Evolutionary conservation across 2,888 invertebrate species (phyloP), one percentile per base, ranked within the genome.

Genomic region (Hirtodrosophila histrioides): DNA sequence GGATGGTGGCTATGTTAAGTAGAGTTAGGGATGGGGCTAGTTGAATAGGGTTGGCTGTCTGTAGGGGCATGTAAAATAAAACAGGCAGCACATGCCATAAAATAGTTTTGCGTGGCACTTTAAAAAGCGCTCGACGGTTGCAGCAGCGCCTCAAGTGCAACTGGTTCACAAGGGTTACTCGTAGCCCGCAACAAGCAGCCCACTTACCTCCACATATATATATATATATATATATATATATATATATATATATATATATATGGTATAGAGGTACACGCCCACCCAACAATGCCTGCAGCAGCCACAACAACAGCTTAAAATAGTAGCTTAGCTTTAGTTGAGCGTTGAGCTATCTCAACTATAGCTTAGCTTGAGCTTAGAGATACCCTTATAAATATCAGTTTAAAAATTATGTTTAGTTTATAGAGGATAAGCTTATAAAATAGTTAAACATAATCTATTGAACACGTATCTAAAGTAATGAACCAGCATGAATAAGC

Each of bases 121-220:
- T 78, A 62, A 67, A 79, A 56, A 55, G 54, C 57, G 51, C 48
- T 68, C 48, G 57, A 44, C 65, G 49, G 58, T 76, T 76, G 9
- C 62, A 79, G 78, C 65, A 80, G 64, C 61, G 78, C 80, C 78
- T 78, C 69, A 85, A 87, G 80, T 78, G 70, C 82, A 82, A 85
- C 86, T 85, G 76, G 82, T 87, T 85, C 56, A 66, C 40, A 85
- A 87, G 82, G 70, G 78, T 69, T 85, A 58, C 55, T 65, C 66
- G 54, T 56, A 65, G 27, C 31, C 40, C 48, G 35, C 69, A 46
- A 62, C 77, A 72, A 76, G 65, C 39, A 41, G 40, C 44, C 46
- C 53, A 44, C 39, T 51, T 41, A 51, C 29, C 41, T 43, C 17
- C 24, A 12, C 1, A 27, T 24, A 17, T 40, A 35, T 53, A 9